Percentiles rank a stretch among this genome's conserved stretches.
Evolutionary conservation across 2,113 vertebrate genomes (phyloP).

Genomic region (Panurus biarmicus): DNA sequence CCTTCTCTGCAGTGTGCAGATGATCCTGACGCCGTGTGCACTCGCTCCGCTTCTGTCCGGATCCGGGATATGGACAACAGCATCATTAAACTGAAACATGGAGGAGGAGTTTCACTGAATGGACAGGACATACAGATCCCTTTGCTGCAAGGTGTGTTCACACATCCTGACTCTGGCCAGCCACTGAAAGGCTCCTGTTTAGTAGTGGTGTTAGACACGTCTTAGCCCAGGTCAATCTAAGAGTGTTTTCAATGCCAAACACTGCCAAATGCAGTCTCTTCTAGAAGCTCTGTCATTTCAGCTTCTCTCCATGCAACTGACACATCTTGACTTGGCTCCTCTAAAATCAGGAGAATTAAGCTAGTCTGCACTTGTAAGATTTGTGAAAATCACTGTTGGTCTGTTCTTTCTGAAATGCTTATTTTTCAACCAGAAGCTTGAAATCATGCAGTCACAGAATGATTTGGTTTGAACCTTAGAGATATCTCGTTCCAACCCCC

Average conservation of each 20-base stretch:
- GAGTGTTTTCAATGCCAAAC: background rate
- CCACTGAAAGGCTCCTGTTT: background rate
- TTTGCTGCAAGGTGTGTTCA: constrained; percentile 78
- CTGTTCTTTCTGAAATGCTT: background rate
- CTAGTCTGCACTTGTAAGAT: background rate
- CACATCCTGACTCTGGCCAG: background rate
- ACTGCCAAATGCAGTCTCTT: background rate
- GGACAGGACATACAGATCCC: constrained; percentile 87
- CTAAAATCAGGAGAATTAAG: background rate
- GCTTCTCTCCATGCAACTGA: background rate
- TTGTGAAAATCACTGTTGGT: background rate
- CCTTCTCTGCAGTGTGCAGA: constrained; percentile 84
- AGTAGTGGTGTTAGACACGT: background rate
- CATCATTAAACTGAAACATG: constrained; percentile 88
- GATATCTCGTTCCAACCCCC: background rate
- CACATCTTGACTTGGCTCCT: background rate
- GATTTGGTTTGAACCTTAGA: background rate
- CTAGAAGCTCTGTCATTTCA: background rate
- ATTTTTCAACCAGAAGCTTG: background rate
- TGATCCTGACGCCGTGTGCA: constrained; percentile 89
- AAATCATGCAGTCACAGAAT: background rate
- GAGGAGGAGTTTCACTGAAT: constrained; percentile 84
- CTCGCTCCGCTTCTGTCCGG: constrained; percentile 79
- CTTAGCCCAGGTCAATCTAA: background rate
- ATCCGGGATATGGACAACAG: constrained; percentile 75